Percentiles rank a stretch among this genome's conserved stretches.
Evolutionary conservation across 2,888 invertebrate species (phyloP).

Genomic region (Anthoptus insignis): DNA sequence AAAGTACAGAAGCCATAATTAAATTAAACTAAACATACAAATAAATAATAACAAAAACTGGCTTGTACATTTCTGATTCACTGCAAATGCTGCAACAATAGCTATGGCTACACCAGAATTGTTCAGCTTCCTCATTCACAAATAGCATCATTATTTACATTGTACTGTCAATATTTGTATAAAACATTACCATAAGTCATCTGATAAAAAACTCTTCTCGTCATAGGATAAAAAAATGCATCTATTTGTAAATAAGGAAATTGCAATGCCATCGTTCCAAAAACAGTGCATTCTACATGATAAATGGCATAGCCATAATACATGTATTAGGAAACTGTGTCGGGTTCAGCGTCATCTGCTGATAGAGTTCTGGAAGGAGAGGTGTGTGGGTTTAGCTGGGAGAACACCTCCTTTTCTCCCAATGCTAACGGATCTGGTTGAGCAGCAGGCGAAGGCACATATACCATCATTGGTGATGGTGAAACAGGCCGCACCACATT

Average conservation of each 20-base stretch:
- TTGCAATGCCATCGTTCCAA: constrained; percentile 39
- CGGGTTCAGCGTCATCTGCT: constrained; percentile 78
- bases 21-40: constrained; percentile 34
- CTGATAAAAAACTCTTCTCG: constrained; percentile 29
- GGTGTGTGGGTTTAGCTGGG: constrained; percentile 74
- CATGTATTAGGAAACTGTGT: constrained; percentile 77
- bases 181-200: constrained; percentile 41
- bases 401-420: constrained; percentile 83
- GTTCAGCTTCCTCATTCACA: constrained; percentile 62
- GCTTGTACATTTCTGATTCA: constrained; percentile 17
- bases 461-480: constrained; percentile 89
- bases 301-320: constrained; percentile 63
- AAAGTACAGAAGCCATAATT: constrained; percentile 35
- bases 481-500: constrained; percentile 86
- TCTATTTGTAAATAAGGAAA: constrained; percentile 64
- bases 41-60: constrained; percentile 37
- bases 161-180: constrained; percentile 64
- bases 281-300: constrained; percentile 65
- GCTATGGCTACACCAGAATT: constrained; percentile 24
- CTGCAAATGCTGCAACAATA: constrained; percentile 31
- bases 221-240: constrained; percentile 28
- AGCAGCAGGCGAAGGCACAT: constrained; percentile 69
- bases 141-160: constrained; percentile 73
- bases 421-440: constrained; percentile 81
- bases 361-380: constrained; percentile 72